Evolutionary conservation across 1,140 invertebrate species (phyloP), one percentile per base, ranked within the genome.

Genomic region (Arctopsyche grandis): DNA sequence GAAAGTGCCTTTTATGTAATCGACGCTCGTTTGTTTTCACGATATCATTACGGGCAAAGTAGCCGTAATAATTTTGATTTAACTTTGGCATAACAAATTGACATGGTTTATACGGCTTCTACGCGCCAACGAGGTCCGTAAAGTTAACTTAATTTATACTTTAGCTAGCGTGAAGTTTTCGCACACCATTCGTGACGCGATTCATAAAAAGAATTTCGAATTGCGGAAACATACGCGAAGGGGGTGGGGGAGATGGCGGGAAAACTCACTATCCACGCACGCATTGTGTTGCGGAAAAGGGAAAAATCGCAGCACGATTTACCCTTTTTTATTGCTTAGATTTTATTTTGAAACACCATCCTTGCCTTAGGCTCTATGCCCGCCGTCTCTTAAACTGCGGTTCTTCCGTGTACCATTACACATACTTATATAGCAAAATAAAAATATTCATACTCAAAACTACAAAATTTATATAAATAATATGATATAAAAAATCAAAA

Each of bases 1-100:
- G 29, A 38, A 38, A 38, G n/a, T n/a, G n/a, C n/a, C n/a, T n/a
- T n/a, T n/a, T n/a, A n/a, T n/a, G n/a, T n/a, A n/a, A n/a, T n/a
- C n/a, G n/a, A n/a, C n/a, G n/a, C 29, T 38, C 29, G 29, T 38
- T 38, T 7, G 29, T 7, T 38, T 38, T 38, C 29, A 38, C 29
- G 29, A 38, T 38, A 38, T 38, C 29, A 38, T 38, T 38, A 38
- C 29, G 7, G 29, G 1, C 29, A 38, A 38, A 38, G 29, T 38
- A 38, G 29, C 29, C 29, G 5, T 19, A 60, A 60, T 60, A 60
- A 60, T 19, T 66, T 26, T 66, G 63, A 66, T 66, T 66, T 66
- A 66, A 26, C 63, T 66, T 26, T 22, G 3, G 29, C 9, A 66
- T 26, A 66, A 66, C 24, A 66, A 66, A 66, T 66, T 66, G 22